Evolutionary conservation across 2,888 invertebrate species (phyloP), one percentile per base, ranked within the genome.

Genomic region (Catotricha subobsoleta): DNA sequence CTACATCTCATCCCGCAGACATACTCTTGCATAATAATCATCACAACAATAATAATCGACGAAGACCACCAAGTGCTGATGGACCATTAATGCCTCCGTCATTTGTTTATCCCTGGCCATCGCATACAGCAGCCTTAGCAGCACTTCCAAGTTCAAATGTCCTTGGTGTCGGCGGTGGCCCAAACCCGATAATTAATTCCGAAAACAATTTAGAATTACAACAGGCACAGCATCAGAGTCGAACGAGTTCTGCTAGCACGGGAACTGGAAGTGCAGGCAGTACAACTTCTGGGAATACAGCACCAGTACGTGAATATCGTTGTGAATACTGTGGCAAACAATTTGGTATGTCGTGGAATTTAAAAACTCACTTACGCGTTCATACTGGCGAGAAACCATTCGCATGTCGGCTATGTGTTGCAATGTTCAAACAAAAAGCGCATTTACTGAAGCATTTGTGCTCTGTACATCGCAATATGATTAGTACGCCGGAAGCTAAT

Each of bases 331-430:
- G 86, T 59, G 84, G 84, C 43, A 87, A 87, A 63, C 86, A 86
- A 61, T 87, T 87, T 53, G 86, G 86, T 45, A 86, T 86, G 86
- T 84, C 84, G 44, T 87, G 86, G 86, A 87, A 87, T 67, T 69
- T 87, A 54, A 87, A 87, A 61, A 87, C 86, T 46, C 86, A 86
- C 63, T 67, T 86, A 43, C 71, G 86, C 55, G 86, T 87, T 18
- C 86, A 86, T 55, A 87, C 86, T 1, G 86, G 86, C 44, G 86
- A 87, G 52, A 87, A 86, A 58, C 86, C 86, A 1, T 87, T 87
- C 56, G 86, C 86, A 49, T 87, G 86, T 68, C 72, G 86, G 51
- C 70, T 86, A 36, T 87, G 86, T 56, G 83, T 86, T 44, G 86
- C 86, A 42, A 87, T 86, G 86, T 87, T 87, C 62, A 87, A 87